Evolutionary conservation across 2,113 vertebrate species (phyloP), one percentile per base, ranked within the genome.

Genomic region (Epinephelus moara): DNA sequence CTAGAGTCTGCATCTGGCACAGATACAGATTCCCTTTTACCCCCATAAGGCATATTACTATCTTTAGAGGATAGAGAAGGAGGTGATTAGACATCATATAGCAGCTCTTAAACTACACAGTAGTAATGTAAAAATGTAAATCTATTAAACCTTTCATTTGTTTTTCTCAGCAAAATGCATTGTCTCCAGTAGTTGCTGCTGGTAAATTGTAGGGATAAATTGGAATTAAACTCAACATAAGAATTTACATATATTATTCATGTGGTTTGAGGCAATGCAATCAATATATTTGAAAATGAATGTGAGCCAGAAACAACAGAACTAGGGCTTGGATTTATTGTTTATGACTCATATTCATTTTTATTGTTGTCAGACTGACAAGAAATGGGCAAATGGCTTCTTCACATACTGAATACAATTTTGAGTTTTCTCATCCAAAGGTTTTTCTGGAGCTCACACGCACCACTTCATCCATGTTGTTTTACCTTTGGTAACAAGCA

Each of bases 1-100:
- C 49, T 33, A 15, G 45, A 81, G 69, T 62, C 79, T 75, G 60
- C 49, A 74, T 86, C 52, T 84, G 82, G 70, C 81, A 82, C 62
- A 49, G 52, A 64, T 55, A 63, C 47, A n/a, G 27, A 17, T 68
- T 78, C 19, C 11, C 47, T 27, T 53, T 52, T 61, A 1, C 23
- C 27, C 63, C 64, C 60, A 75, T 19, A 57, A 71, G 40, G 57
- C 33, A 52, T 52, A 19, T 78, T 78, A 17, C 45, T 73, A 33
- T 73, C 62, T 78, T 82, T 60, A 75, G 63, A 64, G 63, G 63
- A 66, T 47, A 57, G 59, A 69, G 21, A 56, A 61, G n/a, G 14
- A 81, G 33, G 75, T 10, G 5, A 70, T 66, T 60, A 80, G 25
- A 78, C 33, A 70, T 82, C 14, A 49, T 60, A 63, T 59, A 72